Conservation (phyloP, 1,140 invertebrate genomes). For the Aleiodes sp. region DNA sequence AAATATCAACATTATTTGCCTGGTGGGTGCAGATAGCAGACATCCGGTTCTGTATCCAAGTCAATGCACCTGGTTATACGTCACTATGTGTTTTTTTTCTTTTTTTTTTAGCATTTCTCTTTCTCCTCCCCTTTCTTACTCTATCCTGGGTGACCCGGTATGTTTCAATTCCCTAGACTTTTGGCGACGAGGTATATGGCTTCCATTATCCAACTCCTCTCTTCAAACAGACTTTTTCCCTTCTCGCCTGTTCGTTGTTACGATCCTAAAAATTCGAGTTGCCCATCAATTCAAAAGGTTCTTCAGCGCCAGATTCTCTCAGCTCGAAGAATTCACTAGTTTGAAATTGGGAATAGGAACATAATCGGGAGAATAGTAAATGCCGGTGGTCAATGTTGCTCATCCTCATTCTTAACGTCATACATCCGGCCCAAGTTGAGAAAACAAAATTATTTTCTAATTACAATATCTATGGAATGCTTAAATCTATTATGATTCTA, state of each 20-base stretch:
- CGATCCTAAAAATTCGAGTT: conserved; percentile 17
- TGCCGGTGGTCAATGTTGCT: conserved; percentile 29
- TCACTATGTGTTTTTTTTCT: conserved; percentile 23
- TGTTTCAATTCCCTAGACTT: background rate
- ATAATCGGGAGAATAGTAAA: conserved; percentile 21
- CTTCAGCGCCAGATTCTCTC: conserved; percentile 17
- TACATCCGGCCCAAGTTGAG: background rate
- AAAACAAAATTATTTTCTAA: no score
- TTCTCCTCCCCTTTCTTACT: background rate
- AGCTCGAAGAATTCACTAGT: background rate
- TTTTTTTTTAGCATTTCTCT: conserved; percentile 3
- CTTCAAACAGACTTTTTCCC: background rate
- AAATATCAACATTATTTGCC: background rate
- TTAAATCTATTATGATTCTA: no score
- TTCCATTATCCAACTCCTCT: background rate
- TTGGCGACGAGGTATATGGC: background rate
- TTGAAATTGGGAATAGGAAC: background rate
- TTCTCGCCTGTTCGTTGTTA: conserved; percentile 11
- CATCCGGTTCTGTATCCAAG: conserved; percentile 35
- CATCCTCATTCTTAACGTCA: background rate
- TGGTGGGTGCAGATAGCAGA: conserved; percentile 23
- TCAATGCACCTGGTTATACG: conserved; percentile 37
- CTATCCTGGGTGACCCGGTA: background rate
- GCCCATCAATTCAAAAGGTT: conserved; percentile 29
- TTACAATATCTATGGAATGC: no score